Percentiles rank a stretch among this genome's conserved stretches.
phyloP scores from a whole-genome alignment of 2,113 vertebrate genomes.

The Misgurnus anguillicaudatus region DNA sequence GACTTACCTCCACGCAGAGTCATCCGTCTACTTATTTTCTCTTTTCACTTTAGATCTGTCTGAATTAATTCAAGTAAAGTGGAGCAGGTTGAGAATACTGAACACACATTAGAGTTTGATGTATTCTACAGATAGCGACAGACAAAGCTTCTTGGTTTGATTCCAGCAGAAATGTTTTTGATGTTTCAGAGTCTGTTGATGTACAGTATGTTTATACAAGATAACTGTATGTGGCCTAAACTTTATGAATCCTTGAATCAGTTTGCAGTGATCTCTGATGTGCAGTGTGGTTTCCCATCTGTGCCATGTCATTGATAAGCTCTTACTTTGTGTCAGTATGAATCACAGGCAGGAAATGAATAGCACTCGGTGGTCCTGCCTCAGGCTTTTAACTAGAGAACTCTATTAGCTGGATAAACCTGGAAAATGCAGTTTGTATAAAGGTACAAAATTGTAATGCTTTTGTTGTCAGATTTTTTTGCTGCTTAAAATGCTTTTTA shows the following conservation, averaged over 20 bases:
- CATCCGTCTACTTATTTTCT: slow-evolving; percentile 43
- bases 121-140: slow-evolving; percentile 28
- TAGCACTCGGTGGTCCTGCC: too few relatives aligned
- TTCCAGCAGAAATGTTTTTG: background rate
- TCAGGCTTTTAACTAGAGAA: too few relatives aligned
- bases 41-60: slow-evolving; percentile 41
- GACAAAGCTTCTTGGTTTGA: background rate
- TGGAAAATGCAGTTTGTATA: too few relatives aligned
- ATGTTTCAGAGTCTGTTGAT: background rate
- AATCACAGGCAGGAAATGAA: too few relatives aligned
- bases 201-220: background rate
- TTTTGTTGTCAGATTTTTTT: too few relatives aligned
- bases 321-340: too few relatives aligned
- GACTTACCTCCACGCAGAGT: slow-evolving; percentile 50
- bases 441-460: too few relatives aligned
- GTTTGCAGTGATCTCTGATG: too few relatives aligned
- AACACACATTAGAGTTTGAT: slow-evolving; percentile 39
- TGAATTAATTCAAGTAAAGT: slow-evolving; percentile 60
- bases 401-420: too few relatives aligned
- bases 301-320: too few relatives aligned
- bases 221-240: background rate
- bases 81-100: slow-evolving; percentile 55
- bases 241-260: background rate
- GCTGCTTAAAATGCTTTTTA: too few relatives aligned
- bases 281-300: too few relatives aligned